A percentile compares a stretch with the other conserved stretches of the same genome.
These are phyloP conservation scores for Tipula vernalis DNA, from an alignment of 2,888 invertebrate genomes.

Conservation along the genomic window DNA sequence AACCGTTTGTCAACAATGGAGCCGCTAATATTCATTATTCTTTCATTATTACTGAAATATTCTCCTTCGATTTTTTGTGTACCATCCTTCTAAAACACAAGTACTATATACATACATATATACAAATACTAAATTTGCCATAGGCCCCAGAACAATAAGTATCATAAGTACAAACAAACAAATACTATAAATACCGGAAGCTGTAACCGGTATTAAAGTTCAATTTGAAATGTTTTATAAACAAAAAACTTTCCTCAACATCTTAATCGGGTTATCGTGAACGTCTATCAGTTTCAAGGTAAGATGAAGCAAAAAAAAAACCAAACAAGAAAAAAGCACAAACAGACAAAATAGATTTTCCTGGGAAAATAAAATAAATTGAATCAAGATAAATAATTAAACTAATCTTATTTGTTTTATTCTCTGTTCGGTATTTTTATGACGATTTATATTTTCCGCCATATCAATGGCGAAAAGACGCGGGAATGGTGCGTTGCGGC, in stretches of 20 bases:
- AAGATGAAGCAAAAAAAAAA: neutral
- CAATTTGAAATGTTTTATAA: neutral
- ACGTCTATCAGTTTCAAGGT: neutral
- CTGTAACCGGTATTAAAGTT: no score
- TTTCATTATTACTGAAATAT: no score
- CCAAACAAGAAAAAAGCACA: neutral
- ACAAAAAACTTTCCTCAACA: neutral
- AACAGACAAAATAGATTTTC: neutral
- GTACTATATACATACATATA: no score
- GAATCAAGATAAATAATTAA: neutral
- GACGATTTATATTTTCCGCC: neutral
- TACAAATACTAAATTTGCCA: no score
- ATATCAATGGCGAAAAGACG: neutral
- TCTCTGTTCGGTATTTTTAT: neutral
- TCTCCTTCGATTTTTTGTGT: no score
- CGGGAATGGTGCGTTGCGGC: neutral
- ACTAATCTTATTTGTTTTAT: slow-evolving; percentile 4
- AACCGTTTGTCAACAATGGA: no score
- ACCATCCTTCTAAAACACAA: no score
- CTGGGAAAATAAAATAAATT: neutral
- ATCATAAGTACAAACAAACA: no score
- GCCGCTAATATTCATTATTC: no score
- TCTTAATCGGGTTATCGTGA: neutral
- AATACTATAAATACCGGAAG: no score
- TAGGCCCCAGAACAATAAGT: no score